phyloP scores from a whole-genome alignment of 2,888 invertebrate genomes.

The Zeuzera pyrina region DNA sequence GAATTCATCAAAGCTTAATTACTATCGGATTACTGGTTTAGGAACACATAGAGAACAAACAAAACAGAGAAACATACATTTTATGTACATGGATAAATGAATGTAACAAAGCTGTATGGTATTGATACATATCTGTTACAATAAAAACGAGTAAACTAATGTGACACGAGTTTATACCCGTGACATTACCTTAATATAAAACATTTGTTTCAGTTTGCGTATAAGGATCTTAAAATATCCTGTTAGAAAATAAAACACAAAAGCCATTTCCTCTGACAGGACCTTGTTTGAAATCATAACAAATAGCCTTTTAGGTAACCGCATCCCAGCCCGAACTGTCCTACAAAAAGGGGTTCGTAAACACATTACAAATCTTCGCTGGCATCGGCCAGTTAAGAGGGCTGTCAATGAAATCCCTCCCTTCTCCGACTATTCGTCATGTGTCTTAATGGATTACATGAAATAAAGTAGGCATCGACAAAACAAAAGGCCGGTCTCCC shows the following conservation, averaged over 20 bases:
- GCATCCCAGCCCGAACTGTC: conserved; percentile 60
- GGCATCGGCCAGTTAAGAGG: conserved; percentile 53
- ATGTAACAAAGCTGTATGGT: too few species aligned
- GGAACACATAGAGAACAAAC: too few species aligned
- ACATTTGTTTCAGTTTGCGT: conserved; percentile 36
- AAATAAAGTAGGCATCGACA: conserved; percentile 66
- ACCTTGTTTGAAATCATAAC: conserved; percentile 69
- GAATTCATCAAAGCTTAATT: too few species aligned
- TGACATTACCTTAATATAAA: too few species aligned
- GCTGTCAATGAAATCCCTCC: conserved; percentile 61
- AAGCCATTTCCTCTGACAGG: conserved; percentile 63
- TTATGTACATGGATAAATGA: too few species aligned
- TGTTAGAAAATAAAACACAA: conserved; percentile 59
- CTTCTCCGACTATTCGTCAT: conserved; percentile 57
- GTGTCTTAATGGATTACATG: conserved; percentile 66
- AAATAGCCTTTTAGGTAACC: conserved; percentile 69
- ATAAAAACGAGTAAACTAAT: too few species aligned
- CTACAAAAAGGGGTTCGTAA: conserved; percentile 58
- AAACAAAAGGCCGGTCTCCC: conserved; percentile 60
- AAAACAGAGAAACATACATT: too few species aligned
- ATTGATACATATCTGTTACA: too few species aligned
- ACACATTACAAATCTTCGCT: conserved; percentile 65
- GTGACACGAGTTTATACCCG: too few species aligned
- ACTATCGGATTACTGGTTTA: too few species aligned
- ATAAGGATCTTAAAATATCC: conserved; percentile 46